Conservation (phyloP, 2,888 invertebrate genomes). For the Nomada flava region DNA sequence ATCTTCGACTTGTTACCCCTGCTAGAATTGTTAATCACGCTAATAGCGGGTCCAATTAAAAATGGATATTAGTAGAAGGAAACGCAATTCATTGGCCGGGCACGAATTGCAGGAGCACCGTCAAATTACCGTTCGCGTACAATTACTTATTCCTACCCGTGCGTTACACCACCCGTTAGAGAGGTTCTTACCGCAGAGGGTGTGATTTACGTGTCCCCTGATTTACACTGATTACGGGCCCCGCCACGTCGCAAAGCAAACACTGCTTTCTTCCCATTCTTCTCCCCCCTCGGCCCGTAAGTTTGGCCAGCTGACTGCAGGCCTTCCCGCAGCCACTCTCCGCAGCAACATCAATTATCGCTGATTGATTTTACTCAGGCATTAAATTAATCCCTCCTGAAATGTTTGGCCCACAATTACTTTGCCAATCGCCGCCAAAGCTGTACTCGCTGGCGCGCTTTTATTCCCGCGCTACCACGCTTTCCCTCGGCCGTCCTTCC, state of each 20-base stretch:
- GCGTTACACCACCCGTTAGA: slow-evolving; percentile 78
- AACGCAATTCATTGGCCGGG: not conserved
- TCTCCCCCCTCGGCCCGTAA: slow-evolving; percentile 13
- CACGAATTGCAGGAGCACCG: slow-evolving; percentile 33
- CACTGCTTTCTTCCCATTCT: slow-evolving; percentile 72
- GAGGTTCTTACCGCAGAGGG: slow-evolving; percentile 78
- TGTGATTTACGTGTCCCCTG: slow-evolving; percentile 84
- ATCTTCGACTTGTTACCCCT: not conserved
- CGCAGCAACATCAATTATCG: slow-evolving; percentile 78
- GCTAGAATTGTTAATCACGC: not conserved
- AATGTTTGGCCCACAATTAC: slow-evolving; percentile 19
- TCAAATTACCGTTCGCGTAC: slow-evolving; percentile 9
- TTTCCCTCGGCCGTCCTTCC: slow-evolving; percentile 7
- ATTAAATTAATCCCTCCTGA: slow-evolving; percentile 79
- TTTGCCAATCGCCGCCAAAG: slow-evolving; percentile 42
- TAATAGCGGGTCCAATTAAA: not conserved
- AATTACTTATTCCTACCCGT: slow-evolving; percentile 40
- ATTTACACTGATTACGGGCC: slow-evolving; percentile 84
- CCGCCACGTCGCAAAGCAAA: slow-evolving; percentile 82
- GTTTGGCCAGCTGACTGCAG: slow-evolving; percentile 53
- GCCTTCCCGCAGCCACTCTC: slow-evolving; percentile 72
- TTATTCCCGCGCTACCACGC: slow-evolving; percentile 31
- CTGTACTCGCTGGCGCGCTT: slow-evolving; percentile 23
- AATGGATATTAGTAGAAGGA: not conserved
- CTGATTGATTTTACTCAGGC: slow-evolving; percentile 82